These are phyloP conservation scores for Nemotelus nigrinus DNA, from an alignment of 2,888 invertebrate genomes.

Conservation along the genomic window DNA sequence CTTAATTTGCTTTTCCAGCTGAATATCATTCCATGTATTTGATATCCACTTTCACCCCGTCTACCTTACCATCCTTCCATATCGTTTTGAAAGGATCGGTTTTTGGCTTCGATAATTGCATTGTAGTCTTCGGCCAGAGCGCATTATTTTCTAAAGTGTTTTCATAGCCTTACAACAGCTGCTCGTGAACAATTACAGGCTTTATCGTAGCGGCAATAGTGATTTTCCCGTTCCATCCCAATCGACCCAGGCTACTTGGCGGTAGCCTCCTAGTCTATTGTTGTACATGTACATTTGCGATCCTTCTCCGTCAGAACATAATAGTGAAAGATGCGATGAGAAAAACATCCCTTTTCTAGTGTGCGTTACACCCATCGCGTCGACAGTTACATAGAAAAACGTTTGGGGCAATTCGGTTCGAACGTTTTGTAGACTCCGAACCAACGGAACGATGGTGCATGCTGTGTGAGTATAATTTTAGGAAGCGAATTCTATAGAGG, in stretches of 20 bases:
- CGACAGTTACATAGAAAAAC: too few species aligned
- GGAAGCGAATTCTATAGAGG: slow-evolving; percentile 12
- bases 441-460: not conserved
- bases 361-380: too few species aligned
- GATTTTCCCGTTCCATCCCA: not conserved
- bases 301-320: too few species aligned
- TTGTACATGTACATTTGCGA: not conserved
- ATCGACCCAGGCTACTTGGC: not conserved
- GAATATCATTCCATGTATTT: too few species aligned
- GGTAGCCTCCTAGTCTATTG: not conserved
- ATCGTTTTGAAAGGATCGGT: slow-evolving; percentile 27
- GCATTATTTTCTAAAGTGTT: slow-evolving; percentile 40
- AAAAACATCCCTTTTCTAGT: too few species aligned
- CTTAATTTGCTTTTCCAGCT: too few species aligned
- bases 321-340: too few species aligned
- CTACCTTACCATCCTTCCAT: not conserved
- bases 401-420: too few species aligned
- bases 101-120: slow-evolving; percentile 44
- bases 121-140: slow-evolving; percentile 29
- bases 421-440: too few species aligned
- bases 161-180: slow-evolving; percentile 32
- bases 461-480: not conserved
- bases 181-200: slow-evolving; percentile 18
- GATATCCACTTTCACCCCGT: too few species aligned
- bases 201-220: too few species aligned